Conservation (phyloP, 2,888 invertebrate species). For the Limnephilus marmoratus region DNA sequence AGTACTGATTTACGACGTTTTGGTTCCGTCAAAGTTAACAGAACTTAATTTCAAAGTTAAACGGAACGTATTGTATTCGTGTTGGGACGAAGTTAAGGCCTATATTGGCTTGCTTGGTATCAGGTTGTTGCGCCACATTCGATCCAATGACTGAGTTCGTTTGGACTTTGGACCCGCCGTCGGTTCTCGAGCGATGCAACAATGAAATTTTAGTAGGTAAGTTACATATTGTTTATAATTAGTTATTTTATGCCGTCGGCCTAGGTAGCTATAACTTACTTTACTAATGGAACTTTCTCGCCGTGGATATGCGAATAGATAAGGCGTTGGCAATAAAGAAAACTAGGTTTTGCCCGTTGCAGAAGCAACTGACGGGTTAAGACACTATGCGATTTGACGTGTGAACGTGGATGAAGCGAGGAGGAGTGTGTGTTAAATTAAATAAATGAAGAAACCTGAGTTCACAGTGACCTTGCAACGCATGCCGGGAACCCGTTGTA, state of each 20-base stretch:
- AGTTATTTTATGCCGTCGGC: background rate
- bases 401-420: too few relatives aligned
- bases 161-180: conserved; percentile 68
- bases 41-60: background rate
- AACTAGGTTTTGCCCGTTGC: too few relatives aligned
- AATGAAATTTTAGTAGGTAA: conserved; percentile 52
- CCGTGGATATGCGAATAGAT: conserved; percentile 13
- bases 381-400: too few relatives aligned
- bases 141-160: conserved; percentile 24
- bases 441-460: too few relatives aligned
- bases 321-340: background rate
- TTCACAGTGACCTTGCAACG: too few relatives aligned
- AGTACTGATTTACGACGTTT: background rate
- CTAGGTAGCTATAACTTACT: background rate
- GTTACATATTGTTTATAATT: conserved; percentile 26
- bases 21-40: background rate
- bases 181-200: conserved; percentile 53
- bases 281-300: conserved; percentile 29
- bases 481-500: too few relatives aligned
- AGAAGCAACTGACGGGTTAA: too few relatives aligned
- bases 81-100: background rate
- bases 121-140: background rate
- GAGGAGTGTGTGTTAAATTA: too few relatives aligned
- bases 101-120: background rate
- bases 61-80: background rate